Evolutionary conservation across 2,888 invertebrate species (phyloP).

Genomic region (Dorcus parallelipipedus): DNA sequence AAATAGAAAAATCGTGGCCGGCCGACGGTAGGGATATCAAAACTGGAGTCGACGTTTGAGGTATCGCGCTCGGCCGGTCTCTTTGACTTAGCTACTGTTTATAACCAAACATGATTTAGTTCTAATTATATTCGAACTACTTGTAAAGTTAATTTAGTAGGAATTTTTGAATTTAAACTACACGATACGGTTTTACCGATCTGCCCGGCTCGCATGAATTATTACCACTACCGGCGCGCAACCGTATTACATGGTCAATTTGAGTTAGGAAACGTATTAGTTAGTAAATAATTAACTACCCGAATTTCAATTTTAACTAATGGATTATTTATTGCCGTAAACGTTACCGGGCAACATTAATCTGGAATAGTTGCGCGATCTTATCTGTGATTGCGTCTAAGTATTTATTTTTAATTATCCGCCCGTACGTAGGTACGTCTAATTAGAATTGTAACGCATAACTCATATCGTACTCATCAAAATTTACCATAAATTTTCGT

Average conservation of each 20-base stretch:
- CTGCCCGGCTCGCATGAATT: neutral
- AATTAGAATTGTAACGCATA: too few species aligned
- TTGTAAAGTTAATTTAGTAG: slow-evolving; percentile 24
- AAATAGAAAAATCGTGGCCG: neutral
- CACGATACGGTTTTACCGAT: neutral
- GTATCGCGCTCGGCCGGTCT: slow-evolving; percentile 22
- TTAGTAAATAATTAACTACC: neutral
- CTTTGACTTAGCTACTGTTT: slow-evolving; percentile 28
- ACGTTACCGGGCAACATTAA: too few species aligned
- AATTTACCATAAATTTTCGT: too few species aligned
- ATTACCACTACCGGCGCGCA: neutral
- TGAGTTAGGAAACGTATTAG: neutral
- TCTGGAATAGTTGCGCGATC: too few species aligned
- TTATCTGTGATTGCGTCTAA: too few species aligned
- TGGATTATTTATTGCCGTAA: neutral
- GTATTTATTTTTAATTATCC: too few species aligned
- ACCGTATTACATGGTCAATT: neutral
- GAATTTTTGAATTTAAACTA: slow-evolving; percentile 16
- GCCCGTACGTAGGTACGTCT: too few species aligned
- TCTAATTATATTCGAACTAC: slow-evolving; percentile 25
- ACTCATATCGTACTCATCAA: too few species aligned
- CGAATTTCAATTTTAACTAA: neutral
- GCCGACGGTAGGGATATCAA: too few species aligned
- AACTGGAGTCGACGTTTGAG: slow-evolving; percentile 1
- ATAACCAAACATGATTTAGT: slow-evolving; percentile 26